These are phyloP conservation scores for Tolypeutes matacus DNA, from an alignment of 2,797 vertebrate species.

Conservation along the genomic window DNA sequence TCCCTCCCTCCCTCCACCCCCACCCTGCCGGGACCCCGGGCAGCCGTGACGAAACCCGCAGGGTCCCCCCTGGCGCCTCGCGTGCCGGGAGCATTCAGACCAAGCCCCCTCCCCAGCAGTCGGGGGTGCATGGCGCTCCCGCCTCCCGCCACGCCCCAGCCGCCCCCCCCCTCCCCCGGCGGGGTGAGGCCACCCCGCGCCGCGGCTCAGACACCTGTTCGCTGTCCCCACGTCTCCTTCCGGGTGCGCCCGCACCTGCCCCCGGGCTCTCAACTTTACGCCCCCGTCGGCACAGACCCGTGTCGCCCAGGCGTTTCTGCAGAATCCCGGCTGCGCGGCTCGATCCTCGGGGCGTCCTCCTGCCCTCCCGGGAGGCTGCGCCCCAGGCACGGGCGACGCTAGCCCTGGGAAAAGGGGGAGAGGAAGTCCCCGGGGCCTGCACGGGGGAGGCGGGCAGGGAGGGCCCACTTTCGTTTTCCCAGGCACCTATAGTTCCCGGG, in stretches of 20 bases:
- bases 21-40: not conserved
- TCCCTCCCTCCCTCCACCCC: not conserved
- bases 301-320: not conserved
- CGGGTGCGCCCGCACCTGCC: constrained; percentile 44
- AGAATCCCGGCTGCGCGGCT: not conserved
- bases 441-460: not conserved
- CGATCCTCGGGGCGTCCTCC: too few species aligned
- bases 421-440: not conserved
- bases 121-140: not conserved
- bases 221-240: constrained; percentile 38
- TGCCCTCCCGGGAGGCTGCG: not conserved
- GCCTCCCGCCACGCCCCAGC: not conserved
- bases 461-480: constrained; percentile 45
- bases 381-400: not conserved
- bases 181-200: not conserved
- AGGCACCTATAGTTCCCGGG: not conserved
- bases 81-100: not conserved
- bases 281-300: not conserved
- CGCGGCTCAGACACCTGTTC: constrained; percentile 59
- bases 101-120: fast-evolving
- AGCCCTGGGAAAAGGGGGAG: not conserved
- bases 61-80: not conserved
- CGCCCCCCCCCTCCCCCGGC: not conserved
- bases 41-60: constrained; percentile 49
- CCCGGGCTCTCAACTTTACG: not conserved